These are phyloP conservation scores for Aurelia aurita complex sp. Pacific DNA, from an alignment of 30 jellyfish, hydroid and myxozoan genomes.

Conservation along the genomic window DNA sequence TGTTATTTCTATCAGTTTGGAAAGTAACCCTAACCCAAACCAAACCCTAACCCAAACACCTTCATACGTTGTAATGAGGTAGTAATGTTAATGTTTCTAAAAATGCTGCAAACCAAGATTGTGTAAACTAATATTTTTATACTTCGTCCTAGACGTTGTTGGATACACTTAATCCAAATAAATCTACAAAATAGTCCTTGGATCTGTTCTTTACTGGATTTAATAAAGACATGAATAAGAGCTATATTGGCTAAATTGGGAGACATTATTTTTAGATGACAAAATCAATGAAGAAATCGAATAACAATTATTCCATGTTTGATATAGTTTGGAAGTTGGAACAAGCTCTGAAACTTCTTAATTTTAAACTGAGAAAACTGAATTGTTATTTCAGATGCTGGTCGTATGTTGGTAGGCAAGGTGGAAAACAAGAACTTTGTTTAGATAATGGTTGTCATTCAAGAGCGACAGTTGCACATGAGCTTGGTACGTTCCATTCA, in stretches of 20 bases:
- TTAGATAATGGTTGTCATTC: conserved; percentile 66
- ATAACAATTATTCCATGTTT: neutral
- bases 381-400: conserved; percentile 41
- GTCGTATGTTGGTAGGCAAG: conserved; percentile 76
- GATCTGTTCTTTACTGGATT: too few species aligned
- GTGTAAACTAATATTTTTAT: too few species aligned
- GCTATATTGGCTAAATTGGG: neutral
- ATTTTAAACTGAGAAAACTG: neutral
- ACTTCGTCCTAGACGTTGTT: too few species aligned
- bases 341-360: neutral
- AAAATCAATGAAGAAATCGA: neutral
- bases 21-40: too few species aligned
- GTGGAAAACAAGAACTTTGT: conserved; percentile 72
- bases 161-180: neutral
- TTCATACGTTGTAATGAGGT: too few species aligned
- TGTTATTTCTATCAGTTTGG: too few species aligned
- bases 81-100: too few species aligned
- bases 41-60: too few species aligned
- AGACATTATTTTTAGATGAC: neutral
- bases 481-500: conserved; percentile 23
- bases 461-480: conserved; percentile 74
- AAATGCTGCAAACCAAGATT: too few species aligned
- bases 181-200: neutral
- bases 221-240: too few species aligned
- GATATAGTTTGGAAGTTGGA: neutral